Evolutionary conservation across 2,113 vertebrate species (phyloP).

Genomic region (Peucedramus taeniatus): DNA sequence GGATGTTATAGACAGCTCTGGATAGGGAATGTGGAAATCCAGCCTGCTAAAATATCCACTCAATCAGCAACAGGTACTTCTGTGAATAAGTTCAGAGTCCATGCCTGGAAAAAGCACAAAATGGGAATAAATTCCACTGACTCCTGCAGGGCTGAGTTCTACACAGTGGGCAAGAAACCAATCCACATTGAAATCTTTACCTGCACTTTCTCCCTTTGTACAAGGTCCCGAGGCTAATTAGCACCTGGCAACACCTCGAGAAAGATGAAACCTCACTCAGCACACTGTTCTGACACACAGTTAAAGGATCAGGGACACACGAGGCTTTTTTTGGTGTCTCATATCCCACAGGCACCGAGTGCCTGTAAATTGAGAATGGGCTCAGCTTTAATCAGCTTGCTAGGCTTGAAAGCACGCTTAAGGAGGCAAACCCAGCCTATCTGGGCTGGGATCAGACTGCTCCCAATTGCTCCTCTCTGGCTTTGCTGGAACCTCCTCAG

Average conservation of each 20-base stretch:
- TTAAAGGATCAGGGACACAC: neutral
- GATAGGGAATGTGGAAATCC: neutral
- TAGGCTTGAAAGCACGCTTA: neutral
- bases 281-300: neutral
- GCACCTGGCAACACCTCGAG: neutral
- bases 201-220: neutral
- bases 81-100: neutral
- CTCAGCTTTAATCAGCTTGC: constrained; percentile 7
- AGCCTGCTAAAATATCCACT: neutral
- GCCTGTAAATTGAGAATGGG: neutral
- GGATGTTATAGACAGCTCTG: neutral
- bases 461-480: neutral
- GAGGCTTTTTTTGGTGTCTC: neutral
- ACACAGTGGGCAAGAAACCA: neutral
- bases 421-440: neutral
- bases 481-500: neutral
- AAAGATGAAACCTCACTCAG: neutral
- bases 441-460: neutral
- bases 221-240: neutral
- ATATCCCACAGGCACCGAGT: neutral
- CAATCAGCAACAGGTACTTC: neutral
- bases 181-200: neutral
- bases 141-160: neutral
- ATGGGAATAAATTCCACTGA: neutral
- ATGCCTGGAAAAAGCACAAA: neutral